Evolutionary conservation across 2,888 invertebrate genomes (phyloP), one percentile per base, ranked within the genome.

Genomic region (Epirrhoe alternata): DNA sequence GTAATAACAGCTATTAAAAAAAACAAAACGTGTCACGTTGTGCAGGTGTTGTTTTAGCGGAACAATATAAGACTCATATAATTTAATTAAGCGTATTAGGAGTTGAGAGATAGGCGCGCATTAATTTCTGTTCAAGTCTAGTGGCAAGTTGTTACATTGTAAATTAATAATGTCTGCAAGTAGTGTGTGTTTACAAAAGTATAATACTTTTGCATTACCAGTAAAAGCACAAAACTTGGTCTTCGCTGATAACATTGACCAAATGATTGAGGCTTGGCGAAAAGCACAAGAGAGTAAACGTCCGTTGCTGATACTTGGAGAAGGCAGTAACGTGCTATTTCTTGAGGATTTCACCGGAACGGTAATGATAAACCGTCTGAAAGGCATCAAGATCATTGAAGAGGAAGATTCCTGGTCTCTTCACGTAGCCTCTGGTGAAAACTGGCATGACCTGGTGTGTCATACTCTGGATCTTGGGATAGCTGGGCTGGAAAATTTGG

Each of bases 401-500:
- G 31, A 62, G 12, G 49, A 60, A 1, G 14, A 69, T 58, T 56
- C n/a, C n/a, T 63, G 35, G 55, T 49, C 52, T 54, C 68, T 71
- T 64, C 70, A 68, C 24, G 61, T 68, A 30, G 55, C 54, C 1
- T 60, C 68, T 24, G 69, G 72, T 24, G 68, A 70, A 33, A 72
- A 70, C 55, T 72, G 72, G 72, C 72, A 72, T 35, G 55, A 70
- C 7, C 64, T 72, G 12, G 72, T 72, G 31, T 51, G 53, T 51
- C 57, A 68, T 47, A 59, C 68, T 45, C 50, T 72, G 42, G 53
- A 60, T 16, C 53, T 63, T 42, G 63, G 65, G 47, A 70, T 68
- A 35, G 62, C 64, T 14, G 72, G 72, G 0, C 6, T 72, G 12
- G 72, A 72, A 58, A 72, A 72, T 16, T 33, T 72, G 12, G 70